Evolutionary conservation across 1,140 invertebrate genomes (phyloP), one percentile per base, ranked within the genome.

Genomic region (Geopemphigus sp.): DNA sequence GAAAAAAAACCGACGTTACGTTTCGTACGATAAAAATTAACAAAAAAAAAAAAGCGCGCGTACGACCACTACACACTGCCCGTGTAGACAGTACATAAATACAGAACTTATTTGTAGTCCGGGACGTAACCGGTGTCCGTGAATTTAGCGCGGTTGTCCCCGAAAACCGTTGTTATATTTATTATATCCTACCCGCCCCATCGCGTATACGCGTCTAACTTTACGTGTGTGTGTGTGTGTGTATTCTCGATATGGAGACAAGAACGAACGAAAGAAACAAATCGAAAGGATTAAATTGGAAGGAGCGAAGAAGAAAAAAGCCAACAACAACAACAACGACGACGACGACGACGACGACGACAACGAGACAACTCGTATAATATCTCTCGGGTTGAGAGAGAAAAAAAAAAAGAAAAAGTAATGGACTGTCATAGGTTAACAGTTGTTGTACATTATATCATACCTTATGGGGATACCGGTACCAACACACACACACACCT

Each of bases 361-460:
- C 26, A n/a, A n/a, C 70, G 29, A 74, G 72, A 74, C 72, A 74
- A 59, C 54, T 74, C 54, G 29, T 74, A 74, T 26, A 39, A 74
- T 68, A 74, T 74, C 54, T 32, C 54, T 74, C 19, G 29, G 72
- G 54, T 45, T 39, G 29, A 24, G 8, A 74, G 59, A 15, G 29
- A 61, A 29, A 64, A 39, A 32, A 32, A 70, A 29, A 56, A 73
- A 19, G 59, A 74, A 74, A 74, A 74, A 59, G 72, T 74, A 74
- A 74, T 74, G 72, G 54, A 74, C 72, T 74, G 72, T 74, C 72
- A 74, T 74, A 59, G 72, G 72, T 74, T 74, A 59, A 74, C 72
- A 74, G 72, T 74, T 74, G 72, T 74, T 74, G 72, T 74, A 74
- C 72, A 74, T 59, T 74, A 74, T 74, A 74, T 74, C 72, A 74